Evolutionary conservation across 2,888 invertebrate genomes (phyloP), one percentile per base, ranked within the genome.

Genomic region (Nymphalis urticae): DNA sequence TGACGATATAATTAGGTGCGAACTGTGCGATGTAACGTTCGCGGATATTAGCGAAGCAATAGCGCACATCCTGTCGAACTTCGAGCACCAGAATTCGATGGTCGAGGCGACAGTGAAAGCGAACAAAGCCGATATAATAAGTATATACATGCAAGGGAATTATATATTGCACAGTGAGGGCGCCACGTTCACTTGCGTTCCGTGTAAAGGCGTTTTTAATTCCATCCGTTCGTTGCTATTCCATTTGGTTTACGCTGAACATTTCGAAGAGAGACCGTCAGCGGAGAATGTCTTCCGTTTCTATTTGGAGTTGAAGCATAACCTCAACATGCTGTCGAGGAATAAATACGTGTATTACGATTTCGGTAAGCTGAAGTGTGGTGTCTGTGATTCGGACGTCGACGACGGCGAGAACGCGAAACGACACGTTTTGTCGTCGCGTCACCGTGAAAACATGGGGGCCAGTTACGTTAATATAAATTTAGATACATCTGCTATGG

Each of bases 361-460:
- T 17, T 91, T 90, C 66, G 92, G 92, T 32, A 82, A 80, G 73
- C 73, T 92, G 66, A 87, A 84, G 42, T 92, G 92, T 69, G 91
- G 92, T 0, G 91, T 91, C 0, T 92, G 92, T 69, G 89, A 89
- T 5, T 77, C 79, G 0, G 89, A 90, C 56, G 60, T 92, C 0
- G 87, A 83, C 0, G 90, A 86, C 0, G 85, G 83, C 0, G 92
- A 92, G 79, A 92, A 90, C 1, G 92, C 91, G 0, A 92, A 92
- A 77, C 82, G 82, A 10, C 92, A 92, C 53, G 92, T 92, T 1
- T 82, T 90, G 27, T 91, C 92, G 0, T 63, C 84, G 1, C 84
- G 87, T 4, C 92, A 92, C 70, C 83, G 86, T 64, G 92, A 92
- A 66, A 89, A 85, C 66, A 92, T 92, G 92, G 92, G 92, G 82